phyloP scores from a whole-genome alignment of 2,888 invertebrate species.

The Oconnorella tubifera region DNA sequence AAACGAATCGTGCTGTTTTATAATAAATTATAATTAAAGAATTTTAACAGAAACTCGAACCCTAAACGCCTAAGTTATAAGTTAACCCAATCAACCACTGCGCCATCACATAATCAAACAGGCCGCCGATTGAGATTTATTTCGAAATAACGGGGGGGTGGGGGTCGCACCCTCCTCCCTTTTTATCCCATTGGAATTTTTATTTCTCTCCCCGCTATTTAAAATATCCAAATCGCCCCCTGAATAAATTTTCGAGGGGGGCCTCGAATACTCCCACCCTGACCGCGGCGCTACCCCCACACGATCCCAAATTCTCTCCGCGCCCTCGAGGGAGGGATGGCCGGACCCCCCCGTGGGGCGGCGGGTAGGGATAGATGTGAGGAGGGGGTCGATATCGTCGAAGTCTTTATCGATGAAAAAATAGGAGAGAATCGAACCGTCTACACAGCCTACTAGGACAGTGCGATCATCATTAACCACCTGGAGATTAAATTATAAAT shows the following conservation, averaged over 20 bases:
- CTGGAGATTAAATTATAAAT: slow-evolving; percentile 18
- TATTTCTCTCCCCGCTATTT: background rate
- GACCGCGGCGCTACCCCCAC: background rate
- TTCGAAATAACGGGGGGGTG: too few relatives aligned
- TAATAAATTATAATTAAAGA: too few relatives aligned
- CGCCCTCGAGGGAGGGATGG: background rate
- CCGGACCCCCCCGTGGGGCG: background rate
- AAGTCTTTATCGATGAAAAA: slow-evolving; percentile 42
- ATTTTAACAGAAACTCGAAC: too few relatives aligned
- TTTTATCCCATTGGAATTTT: background rate
- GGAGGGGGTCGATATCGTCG: slow-evolving; percentile 14
- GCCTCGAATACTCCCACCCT: background rate
- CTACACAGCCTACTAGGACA: slow-evolving; percentile 48
- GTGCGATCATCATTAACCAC: slow-evolving; percentile 49
- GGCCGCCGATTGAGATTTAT: background rate
- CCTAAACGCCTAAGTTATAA: too few relatives aligned
- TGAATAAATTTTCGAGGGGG: too few relatives aligned
- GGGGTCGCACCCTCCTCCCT: background rate
- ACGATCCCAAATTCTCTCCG: background rate
- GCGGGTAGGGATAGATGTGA: background rate
- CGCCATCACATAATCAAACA: background rate
- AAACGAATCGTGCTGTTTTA: too few relatives aligned
- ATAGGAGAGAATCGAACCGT: slow-evolving; percentile 49
- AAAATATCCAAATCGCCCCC: too few relatives aligned
- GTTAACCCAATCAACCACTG: too few relatives aligned